phyloP scores from a whole-genome alignment of 2,113 vertebrate genomes.

The Eubucco bourcierii region DNA sequence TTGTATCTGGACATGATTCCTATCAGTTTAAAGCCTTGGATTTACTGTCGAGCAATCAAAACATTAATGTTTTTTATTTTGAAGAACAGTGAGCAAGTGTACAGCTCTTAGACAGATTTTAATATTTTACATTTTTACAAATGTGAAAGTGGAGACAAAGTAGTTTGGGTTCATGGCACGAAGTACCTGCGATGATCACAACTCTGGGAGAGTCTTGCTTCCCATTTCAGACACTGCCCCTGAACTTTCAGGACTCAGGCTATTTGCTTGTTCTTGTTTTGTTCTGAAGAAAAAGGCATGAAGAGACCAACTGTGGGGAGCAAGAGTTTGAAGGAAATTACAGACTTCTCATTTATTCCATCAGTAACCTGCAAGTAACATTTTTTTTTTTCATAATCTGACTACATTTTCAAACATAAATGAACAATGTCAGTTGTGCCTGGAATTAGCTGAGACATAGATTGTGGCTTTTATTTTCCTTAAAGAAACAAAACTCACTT shows the following conservation, averaged over 20 bases:
- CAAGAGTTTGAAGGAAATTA: neutral
- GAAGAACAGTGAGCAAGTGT: neutral
- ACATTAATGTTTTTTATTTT: neutral
- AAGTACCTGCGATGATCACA: neutral
- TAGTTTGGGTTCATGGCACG: neutral
- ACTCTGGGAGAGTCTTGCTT: neutral
- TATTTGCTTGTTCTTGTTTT: neutral
- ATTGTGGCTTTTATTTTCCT: neutral
- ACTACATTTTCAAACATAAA: neutral
- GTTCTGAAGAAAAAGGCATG: neutral
- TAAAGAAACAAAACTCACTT: neutral
- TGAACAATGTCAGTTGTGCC: neutral
- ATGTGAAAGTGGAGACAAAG: neutral
- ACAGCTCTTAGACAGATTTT: neutral
- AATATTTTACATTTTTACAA: neutral
- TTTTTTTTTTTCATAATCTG: neutral
- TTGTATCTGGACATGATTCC: neutral
- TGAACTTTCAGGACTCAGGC: neutral
- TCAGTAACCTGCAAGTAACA: neutral
- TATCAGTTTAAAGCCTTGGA: neutral
- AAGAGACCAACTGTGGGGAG: neutral
- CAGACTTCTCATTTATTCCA: neutral
- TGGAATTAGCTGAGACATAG: neutral
- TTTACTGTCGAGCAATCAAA: conserved; percentile 10
- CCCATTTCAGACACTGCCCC: neutral